These are phyloP conservation scores for Todiramphus chloris DNA, from an alignment of 2,113 vertebrate species.

Conservation along the genomic window DNA sequence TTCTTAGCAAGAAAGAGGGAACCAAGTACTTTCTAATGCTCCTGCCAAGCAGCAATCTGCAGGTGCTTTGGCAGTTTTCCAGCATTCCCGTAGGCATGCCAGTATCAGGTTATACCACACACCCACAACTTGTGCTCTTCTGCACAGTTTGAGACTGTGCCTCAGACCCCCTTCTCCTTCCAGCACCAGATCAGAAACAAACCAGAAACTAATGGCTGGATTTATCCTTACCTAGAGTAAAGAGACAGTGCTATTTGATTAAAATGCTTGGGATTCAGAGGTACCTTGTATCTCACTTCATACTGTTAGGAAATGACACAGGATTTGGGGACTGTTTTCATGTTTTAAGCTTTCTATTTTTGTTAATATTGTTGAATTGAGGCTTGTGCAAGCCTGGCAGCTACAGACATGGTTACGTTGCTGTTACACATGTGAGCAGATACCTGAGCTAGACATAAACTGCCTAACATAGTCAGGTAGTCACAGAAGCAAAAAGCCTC, in stretches of 20 bases:
- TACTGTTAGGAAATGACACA: not conserved
- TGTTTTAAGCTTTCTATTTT: not conserved
- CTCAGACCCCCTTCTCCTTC: not conserved
- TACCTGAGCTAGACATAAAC: not conserved
- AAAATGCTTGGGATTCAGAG: not conserved
- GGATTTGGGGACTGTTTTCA: not conserved
- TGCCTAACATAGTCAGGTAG: accelerated
- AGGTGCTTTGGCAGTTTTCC: constrained; percentile 3
- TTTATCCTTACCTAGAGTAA: not conserved
- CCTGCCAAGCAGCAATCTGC: not conserved
- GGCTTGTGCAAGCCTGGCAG: not conserved
- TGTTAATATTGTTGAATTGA: not conserved
- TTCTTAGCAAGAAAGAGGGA: not conserved
- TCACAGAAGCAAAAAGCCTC: not conserved
- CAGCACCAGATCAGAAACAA: not conserved
- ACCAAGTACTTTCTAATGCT: not conserved
- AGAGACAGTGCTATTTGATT: not conserved
- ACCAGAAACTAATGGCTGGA: not conserved
- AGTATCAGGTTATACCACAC: not conserved
- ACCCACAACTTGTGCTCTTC: not conserved
- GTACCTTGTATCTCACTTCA: not conserved
- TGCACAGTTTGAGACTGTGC: not conserved
- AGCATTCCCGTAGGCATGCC: not conserved
- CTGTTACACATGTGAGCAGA: not conserved
- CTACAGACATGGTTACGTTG: accelerated